Base-by-base conservation (phyloP, 2,113 vertebrate species). In the Desmodus rotundus region DNA sequence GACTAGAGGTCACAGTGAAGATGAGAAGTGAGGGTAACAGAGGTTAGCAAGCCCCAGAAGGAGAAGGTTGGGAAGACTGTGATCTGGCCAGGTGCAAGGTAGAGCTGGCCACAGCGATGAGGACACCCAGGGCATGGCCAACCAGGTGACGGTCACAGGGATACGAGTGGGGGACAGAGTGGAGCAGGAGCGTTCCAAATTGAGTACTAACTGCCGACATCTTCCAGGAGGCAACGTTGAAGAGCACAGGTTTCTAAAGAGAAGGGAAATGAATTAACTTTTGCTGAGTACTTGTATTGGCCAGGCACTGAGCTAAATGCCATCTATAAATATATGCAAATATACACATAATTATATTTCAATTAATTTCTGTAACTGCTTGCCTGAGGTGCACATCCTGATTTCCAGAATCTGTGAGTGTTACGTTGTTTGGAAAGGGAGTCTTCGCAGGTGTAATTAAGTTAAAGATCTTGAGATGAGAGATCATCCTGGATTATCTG, bases 401-500 rank as follows among this genome's bases (percentile, higher is more conserved):
- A 94, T 63, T 41, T n/a, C 67, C 47, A 76, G 78, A 68, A 94
- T 19, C 24, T 50, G 19, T 61, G 43, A 73, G 33, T n/a, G 22
- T 70, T 22, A 65, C 38, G 56, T 73, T 50, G 76, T 52, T 58
- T 74, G 54, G 63, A 89, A 85, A 74, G 58, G 12, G 15, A 82
- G 31, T 73, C 45, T 74, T 68, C 45, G 45, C 4, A 74, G 54
- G 58, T 16, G 3, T 58, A 50, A 78, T 58, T 38, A 36, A 90
- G 5, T 31, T 85, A 94, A 61, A 96, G 52, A 83, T 67, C 54
- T 50, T 13, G 5, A 76, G 36, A 81, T 22, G 65, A 88, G n/a
- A 45, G 76, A 82, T 83, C 67, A 89, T 76, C 74, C 78, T 81
- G n/a, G 83, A 67, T 93, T 67, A 81, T 14, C 93, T 38, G 26